Evolutionary conservation across 2,113 vertebrate genomes (phyloP), one percentile per base, ranked within the genome.

Genomic region (Marcusenius ussheri): DNA sequence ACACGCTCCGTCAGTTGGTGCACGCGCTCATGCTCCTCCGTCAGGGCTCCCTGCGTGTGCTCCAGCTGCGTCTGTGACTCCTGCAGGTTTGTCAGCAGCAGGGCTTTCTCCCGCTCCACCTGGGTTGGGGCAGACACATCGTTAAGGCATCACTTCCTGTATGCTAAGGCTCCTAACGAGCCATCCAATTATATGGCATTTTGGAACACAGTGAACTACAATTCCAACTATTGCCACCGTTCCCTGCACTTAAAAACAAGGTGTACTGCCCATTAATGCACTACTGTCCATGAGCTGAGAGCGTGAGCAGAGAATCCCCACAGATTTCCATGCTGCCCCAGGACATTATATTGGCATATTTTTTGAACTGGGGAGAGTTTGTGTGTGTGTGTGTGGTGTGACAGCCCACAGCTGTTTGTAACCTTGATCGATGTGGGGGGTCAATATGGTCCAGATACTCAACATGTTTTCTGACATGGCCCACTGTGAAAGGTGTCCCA

Each of bases 31-130:
- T 98, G 98, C 91, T 99, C 98, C 93, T 99, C 97, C 0, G 96
- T 97, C 89, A 99, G 96, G 3, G 98, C 98, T 35, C 96, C 97
- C 93, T 98, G 98, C 11, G 97, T 98, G 94, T 99, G 98, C 21
- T 97, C 97, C 92, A 99, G 95, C 93, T 98, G 98, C 0, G 97
- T 97, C 93, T 98, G 97, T 5, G 97, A 98, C 93, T 99, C 98
- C 93, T 99, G 97, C 5, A 99, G 95, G 74, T 95, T 98, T 58
- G 93, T 96, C 92, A 98, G 91, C 1, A 99, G 95, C 83, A 96
- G 95, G 3, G 94, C 95, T 90, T 99, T 99, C 92, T 99, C 98
- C 62, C 96, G 94, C 91, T 99, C 98, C 90, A 99, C 97, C 98
- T 99, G 93, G 62, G 88, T 13, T 62, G 62, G 83, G 91, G 35